Percentiles rank a stretch among this genome's conserved stretches.
phyloP scores from a whole-genome alignment of 2,888 invertebrate species.

The Spilosoma lubricipeda region DNA sequence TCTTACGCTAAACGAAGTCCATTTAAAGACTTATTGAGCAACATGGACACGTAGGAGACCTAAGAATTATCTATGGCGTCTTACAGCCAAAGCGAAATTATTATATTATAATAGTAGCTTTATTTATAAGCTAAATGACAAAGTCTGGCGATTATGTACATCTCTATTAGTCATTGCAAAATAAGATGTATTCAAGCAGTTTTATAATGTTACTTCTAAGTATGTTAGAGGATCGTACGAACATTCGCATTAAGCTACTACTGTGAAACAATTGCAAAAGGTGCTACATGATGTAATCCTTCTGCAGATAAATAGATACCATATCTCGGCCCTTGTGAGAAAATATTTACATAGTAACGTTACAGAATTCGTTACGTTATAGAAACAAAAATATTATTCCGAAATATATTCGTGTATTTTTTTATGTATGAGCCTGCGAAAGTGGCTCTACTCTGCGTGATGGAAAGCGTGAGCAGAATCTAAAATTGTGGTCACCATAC shows the following conservation, averaged over 20 bases:
- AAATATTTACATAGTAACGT: background rate
- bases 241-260: background rate
- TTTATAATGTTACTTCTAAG: background rate
- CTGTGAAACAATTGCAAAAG: background rate
- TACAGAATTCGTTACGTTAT: background rate
- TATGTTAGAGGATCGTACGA: background rate
- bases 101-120: constrained; percentile 32
- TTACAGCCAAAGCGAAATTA: constrained; percentile 43
- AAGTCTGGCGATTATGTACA: constrained; percentile 15
- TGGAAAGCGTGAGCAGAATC: too few relatives aligned
- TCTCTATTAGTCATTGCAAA: constrained; percentile 24
- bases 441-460: too few relatives aligned
- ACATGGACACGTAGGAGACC: constrained; percentile 78
- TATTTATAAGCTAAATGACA: constrained; percentile 34
- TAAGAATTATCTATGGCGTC: constrained; percentile 55
- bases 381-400: background rate
- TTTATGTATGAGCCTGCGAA: too few relatives aligned
- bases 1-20: constrained; percentile 80
- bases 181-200: constrained; percentile 11
- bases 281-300: background rate
- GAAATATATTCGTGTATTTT: background rate
- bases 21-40: constrained; percentile 81
- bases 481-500: too few relatives aligned
- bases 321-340: background rate
- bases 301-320: background rate